These are phyloP conservation scores for Corynorhinus townsendii DNA, from an alignment of 2,113 vertebrate species.

Conservation along the genomic window DNA sequence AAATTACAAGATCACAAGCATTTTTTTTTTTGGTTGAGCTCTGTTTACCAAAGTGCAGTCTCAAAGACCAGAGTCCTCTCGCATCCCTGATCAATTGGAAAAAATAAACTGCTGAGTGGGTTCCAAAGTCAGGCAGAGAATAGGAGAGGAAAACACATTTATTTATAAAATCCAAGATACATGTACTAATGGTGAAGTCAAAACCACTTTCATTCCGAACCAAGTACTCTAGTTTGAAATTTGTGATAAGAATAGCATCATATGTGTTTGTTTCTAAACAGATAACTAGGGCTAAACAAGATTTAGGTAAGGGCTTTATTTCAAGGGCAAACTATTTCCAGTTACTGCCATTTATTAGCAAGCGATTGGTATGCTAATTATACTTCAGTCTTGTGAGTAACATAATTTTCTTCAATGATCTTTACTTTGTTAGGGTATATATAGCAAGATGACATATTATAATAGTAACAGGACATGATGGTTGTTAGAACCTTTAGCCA, in stretches of 20 bases:
- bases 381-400: slow-evolving; percentile 25
- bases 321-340: slow-evolving; percentile 28
- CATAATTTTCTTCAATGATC: slow-evolving; percentile 49
- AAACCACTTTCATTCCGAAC: slow-evolving; percentile 17
- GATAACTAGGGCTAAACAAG: not conserved
- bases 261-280: not conserved
- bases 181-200: not conserved
- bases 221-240: slow-evolving; percentile 11
- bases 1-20: slow-evolving; percentile 37
- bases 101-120: slow-evolving; percentile 24
- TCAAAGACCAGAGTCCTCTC: slow-evolving; percentile 21
- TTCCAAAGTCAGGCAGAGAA: not conserved
- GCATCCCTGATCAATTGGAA: not conserved
- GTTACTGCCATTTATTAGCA: slow-evolving; percentile 15
- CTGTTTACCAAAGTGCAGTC: slow-evolving; percentile 7
- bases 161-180: not conserved
- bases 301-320: not conserved
- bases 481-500: not conserved
- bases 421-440: not conserved
- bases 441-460: not conserved
- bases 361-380: slow-evolving; percentile 42
- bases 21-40: not conserved
- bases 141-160: not conserved
- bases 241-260: not conserved
- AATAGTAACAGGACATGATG: not conserved